Conservation (phyloP, 2,113 vertebrate species). For the Ceuthmochares aereus region DNA sequence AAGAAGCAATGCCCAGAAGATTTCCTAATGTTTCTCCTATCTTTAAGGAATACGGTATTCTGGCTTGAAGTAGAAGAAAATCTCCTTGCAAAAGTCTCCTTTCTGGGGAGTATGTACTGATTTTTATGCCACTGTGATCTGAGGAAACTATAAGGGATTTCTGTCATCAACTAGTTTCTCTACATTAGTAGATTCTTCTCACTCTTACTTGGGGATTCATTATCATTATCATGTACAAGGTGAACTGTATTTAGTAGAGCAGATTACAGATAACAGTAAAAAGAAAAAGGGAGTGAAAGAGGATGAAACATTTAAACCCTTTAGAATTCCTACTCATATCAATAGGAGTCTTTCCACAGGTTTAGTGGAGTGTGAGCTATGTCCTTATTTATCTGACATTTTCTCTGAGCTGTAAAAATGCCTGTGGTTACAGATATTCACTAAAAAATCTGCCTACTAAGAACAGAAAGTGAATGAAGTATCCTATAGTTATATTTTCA, state of each 20-base stretch:
- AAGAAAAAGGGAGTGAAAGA: not conserved
- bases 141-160: not conserved
- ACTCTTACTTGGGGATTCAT: not conserved
- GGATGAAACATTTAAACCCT: not conserved
- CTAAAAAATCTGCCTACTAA: not conserved
- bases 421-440: not conserved
- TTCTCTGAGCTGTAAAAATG: not conserved
- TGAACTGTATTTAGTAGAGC: not conserved
- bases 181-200: not conserved
- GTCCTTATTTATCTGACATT: conserved; percentile 11
- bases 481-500: not conserved
- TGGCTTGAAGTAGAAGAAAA: not conserved
- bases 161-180: not conserved
- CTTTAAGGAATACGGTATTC: not conserved
- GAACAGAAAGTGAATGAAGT: not conserved
- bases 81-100: not conserved
- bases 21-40: not conserved
- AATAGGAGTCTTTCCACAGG: not conserved
- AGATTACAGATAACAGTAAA: not conserved
- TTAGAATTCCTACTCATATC: not conserved
- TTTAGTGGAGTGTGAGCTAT: not conserved
- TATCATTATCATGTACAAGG: not conserved
- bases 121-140: not conserved
- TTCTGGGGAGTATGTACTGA: not conserved
- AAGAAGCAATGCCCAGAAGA: not conserved